phyloP scores from a whole-genome alignment of 2,888 invertebrate species.

The Tortrix viridana region DNA sequence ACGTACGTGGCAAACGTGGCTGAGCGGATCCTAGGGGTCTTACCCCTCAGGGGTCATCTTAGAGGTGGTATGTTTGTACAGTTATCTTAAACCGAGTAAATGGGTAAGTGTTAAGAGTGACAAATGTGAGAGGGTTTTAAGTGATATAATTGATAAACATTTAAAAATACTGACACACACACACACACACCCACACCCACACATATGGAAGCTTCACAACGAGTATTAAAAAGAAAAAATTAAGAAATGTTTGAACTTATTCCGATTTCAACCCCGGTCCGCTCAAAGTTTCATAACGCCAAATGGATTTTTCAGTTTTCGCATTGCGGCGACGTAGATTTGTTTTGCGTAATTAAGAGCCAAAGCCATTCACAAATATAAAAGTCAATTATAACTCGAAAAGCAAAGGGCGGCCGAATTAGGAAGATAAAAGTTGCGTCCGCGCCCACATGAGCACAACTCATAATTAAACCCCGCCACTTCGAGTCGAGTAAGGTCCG shows the following conservation, averaged over 20 bases:
- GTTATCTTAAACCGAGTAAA: not conserved
- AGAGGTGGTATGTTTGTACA: slow-evolving; percentile 3
- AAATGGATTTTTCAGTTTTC: slow-evolving; percentile 15
- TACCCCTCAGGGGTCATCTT: too few species aligned
- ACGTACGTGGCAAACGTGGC: not conserved
- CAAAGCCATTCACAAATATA: slow-evolving; percentile 29
- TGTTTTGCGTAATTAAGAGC: slow-evolving; percentile 36
- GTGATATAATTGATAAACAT: too few species aligned
- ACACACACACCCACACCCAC: too few species aligned
- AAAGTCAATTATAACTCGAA: slow-evolving; percentile 33
- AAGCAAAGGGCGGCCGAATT: slow-evolving; percentile 21
- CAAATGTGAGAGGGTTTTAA: too few species aligned
- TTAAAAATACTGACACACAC: too few species aligned
- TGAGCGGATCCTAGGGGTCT: not conserved
- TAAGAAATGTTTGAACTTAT: too few species aligned
- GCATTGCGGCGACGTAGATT: slow-evolving; percentile 20
- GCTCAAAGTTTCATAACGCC: slow-evolving; percentile 20
- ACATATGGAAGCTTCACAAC: too few species aligned
- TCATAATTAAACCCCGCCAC: slow-evolving; percentile 23
- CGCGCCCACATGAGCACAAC: slow-evolving; percentile 28
- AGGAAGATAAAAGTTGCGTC: slow-evolving; percentile 31
- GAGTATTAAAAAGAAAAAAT: too few species aligned
- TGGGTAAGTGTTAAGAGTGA: too few species aligned
- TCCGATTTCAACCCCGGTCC: not conserved
- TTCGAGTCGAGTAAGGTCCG: not conserved